Conservation (phyloP, 2,888 invertebrate species). For the Tetrapedia diversipes region DNA sequence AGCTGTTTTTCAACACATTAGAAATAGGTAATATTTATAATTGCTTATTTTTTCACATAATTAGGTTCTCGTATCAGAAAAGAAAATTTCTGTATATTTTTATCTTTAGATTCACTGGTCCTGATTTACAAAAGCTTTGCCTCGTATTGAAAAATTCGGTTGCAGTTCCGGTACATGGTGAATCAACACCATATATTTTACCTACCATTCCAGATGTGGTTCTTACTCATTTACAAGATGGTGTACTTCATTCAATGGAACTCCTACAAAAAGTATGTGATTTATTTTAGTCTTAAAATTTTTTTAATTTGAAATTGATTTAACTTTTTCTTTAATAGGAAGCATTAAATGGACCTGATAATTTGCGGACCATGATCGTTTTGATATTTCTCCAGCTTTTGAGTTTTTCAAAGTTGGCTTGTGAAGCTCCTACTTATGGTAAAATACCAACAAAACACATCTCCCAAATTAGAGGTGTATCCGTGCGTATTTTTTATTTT, state of each 20-base stretch:
- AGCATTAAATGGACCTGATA: constrained; percentile 85
- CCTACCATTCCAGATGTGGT: constrained; percentile 91
- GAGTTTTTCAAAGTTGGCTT: constrained; percentile 88
- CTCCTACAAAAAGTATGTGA: constrained; percentile 90
- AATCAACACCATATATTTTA: constrained; percentile 92
- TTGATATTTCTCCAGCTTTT: constrained; percentile 88
- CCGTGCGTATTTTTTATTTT: constrained; percentile 71
- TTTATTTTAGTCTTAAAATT: constrained; percentile 15
- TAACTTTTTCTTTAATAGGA: constrained; percentile 80
- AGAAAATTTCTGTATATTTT: constrained; percentile 15
- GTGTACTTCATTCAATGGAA: constrained; percentile 93
- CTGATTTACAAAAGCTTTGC: constrained; percentile 92
- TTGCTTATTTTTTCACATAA: constrained; percentile 81
- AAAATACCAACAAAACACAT: constrained; percentile 85
- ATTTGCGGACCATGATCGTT: constrained; percentile 87
- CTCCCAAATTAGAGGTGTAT: constrained; percentile 80
- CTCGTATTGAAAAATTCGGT: constrained; percentile 90
- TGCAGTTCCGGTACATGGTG: constrained; percentile 91
- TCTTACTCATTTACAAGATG: constrained; percentile 92
- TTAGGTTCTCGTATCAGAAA: constrained; percentile 83
- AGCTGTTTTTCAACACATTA: constrained; percentile 95
- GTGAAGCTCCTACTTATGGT: constrained; percentile 85
- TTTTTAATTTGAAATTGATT: constrained; percentile 2
- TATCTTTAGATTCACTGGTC: constrained; percentile 85
- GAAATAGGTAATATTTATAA: constrained; percentile 85